Base-by-base conservation (phyloP, 2,888 invertebrate genomes). In the Steromphala cineraria region DNA sequence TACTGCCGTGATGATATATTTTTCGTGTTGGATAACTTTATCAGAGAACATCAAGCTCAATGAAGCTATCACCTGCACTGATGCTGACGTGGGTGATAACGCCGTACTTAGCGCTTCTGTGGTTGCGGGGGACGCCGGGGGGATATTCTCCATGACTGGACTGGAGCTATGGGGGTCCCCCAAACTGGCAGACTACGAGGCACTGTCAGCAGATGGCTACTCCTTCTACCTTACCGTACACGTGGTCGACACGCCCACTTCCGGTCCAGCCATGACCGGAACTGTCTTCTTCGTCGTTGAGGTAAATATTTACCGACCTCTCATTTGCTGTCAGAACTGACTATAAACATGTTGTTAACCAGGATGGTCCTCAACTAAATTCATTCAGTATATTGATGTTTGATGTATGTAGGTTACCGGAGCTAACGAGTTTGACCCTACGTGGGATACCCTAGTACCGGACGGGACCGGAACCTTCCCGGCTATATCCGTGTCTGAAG, bases 201-300 rank as follows among this genome's bases (percentile, higher is more conserved):
- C 71, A 10, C 31, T 71, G 36, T 19, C n/a, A 15, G 71, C n/a
- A 4, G 36, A 19, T 17, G 19, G 36, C 36, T 71, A 71, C 71
- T 17, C 36, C 31, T 71, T n/a, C 40, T 71, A 71, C 31, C 31
- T 71, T 21, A 71, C 71, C 19, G 40, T 71, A 13, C 71, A 36
- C 15, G 31, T 71, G 8, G n/a, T 10, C 19, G 71, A 71, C 71
- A 31, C 15, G 8, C 71, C 71, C 40, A 40, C 10, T 19, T 36
- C 71, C 10, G 71, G 71, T 19, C 71, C 71, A 19, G 71, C 24
- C 17, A 71, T 71, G 71, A 71, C 71, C 13, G 71, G 71, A 71
- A 71, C 71, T n/a, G 71, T 71, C 71, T n/a, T 31, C 36, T 31
- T 71, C 5, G 71, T 71, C 7, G 71, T 71, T 0, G 31, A 71